These are phyloP conservation scores for Caenorhabditis imperialis DNA, from an alignment of 2,888 invertebrate genomes.

Conservation along the genomic window DNA sequence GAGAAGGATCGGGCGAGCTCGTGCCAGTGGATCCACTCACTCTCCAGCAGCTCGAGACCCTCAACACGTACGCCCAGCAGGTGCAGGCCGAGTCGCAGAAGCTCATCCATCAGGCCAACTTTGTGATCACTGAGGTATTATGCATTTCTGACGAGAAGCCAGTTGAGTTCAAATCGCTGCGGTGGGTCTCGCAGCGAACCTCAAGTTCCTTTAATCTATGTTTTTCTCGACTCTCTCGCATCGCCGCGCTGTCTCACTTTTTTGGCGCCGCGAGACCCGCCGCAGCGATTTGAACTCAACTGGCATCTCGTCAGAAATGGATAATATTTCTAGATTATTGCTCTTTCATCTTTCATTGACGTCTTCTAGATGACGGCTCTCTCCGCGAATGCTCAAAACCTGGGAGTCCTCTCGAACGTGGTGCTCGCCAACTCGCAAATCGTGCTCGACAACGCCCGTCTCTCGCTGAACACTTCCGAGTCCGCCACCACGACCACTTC, in stretches of 20 bases:
- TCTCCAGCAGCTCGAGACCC: conserved; percentile 34
- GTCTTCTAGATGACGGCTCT: conserved; percentile 50
- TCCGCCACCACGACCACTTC: conserved; percentile 1
- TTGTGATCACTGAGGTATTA: conserved; percentile 44
- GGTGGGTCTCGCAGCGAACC: too few relatives aligned
- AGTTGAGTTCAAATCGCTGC: too few relatives aligned
- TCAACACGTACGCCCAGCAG: conserved; percentile 41
- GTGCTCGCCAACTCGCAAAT: conserved; percentile 39
- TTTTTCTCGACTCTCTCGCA: too few relatives aligned
- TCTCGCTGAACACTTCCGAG: conserved; percentile 19
- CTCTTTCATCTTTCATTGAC: too few relatives aligned
- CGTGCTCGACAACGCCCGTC: conserved; percentile 39
- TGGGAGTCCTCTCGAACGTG: conserved; percentile 33
- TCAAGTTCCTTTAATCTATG: too few relatives aligned
- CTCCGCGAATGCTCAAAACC: conserved; percentile 45
- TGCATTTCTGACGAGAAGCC: too few relatives aligned
- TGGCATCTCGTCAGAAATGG: too few relatives aligned
- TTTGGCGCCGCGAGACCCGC: too few relatives aligned
- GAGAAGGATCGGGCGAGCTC: conserved; percentile 17
- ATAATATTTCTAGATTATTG: too few relatives aligned
- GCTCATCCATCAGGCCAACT: conserved; percentile 50
- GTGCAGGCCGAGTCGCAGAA: conserved; percentile 50
- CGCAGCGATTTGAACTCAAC: too few relatives aligned
- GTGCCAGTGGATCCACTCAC: conserved; percentile 30
- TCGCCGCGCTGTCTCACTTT: too few relatives aligned